Base-by-base conservation (phyloP, 2,113 vertebrate genomes). In the Candoia aspera region DNA sequence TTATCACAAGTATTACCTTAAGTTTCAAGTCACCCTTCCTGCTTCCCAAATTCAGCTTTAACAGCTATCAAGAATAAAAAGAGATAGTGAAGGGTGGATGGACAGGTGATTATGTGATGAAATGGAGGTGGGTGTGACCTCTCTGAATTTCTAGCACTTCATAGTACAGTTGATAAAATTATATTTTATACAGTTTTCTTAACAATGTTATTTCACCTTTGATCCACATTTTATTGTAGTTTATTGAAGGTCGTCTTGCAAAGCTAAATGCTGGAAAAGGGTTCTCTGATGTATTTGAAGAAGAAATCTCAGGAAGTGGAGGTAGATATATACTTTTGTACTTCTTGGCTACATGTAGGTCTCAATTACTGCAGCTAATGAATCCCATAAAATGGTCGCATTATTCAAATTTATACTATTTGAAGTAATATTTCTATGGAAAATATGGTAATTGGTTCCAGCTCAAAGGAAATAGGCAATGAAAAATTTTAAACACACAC, bases 221-320 rank as follows among this genome's bases (percentile, higher is more conserved):
- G 17, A 93, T 60, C 55, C 17, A 91, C 2, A 87, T 55, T 84
- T 42, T 97, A 93, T 98, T 97, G 94, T 93, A 99, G 99, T 99
- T 99, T 97, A 99, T 99, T 96, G 99, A 99, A 94, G 98, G 99
- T 96, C 98, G 99, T 21, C 98, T 99, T 94, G 98, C 98, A 96
- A 99, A 99, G 97, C 97, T 99, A 97, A 99, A 99, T 93, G 97
- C 98, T 96, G 99, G 99, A 97, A 98, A 97, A 62, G 99, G 98
- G 92, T 99, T 99, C 97, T 98, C 98, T 8, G 99, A 99, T 96
- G 93, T 97, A 95, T 99, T 99, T 97, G 99, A 99, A 97, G 98
- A 99, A 94, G 99, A 99, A 97, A 99, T 99, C 97, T 99, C 98
- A 88, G 98, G 99, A 94, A 98, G 97, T 98, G 98, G 98, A 98